Evolutionary conservation across 2,888 invertebrate species (phyloP), one percentile per base, ranked within the genome.

Genomic region (Priocnemis perturbator): DNA sequence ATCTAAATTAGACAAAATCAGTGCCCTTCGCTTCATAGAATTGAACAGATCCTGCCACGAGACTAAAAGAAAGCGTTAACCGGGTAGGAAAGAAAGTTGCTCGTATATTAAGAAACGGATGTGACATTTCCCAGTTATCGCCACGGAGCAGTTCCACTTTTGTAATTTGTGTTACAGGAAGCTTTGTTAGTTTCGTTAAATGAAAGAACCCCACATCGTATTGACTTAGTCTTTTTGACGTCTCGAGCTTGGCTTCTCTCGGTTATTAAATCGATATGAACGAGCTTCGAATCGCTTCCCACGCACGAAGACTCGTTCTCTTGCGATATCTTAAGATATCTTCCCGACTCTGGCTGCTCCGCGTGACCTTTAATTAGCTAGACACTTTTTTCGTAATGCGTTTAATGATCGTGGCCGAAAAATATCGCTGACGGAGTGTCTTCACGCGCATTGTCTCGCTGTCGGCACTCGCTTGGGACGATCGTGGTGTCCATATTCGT

Each of bases 1-100:
- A 74, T 74, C 74, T 74, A 74, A 74, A 74, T 74, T 67, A 70
- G 63, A 63, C 70, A 64, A 70, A 73, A 75, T 75, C 70, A 76
- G 63, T 45, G 65, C 50, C n/a, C 19, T 45, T 37, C 60, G 26
- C 44, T 70, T 23, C 3, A 30, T 37, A 30, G 4, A 1, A 30
- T 69, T 37, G 37, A 1, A 37, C 14, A 3, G 50, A 19, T 1
- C 50, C 11, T 50, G 17, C 3, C n/a, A 50, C 14, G 50, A 9
- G 11, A 58, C 60, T 50, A 52, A 56, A 60, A 15, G 64, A 2
- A 57, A 17, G 44, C 53, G 50, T 48, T 64, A 53, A 68, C 64
- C 67, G 64, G 60, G 68, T 75, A 64, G 64, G 53, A 56, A 58
- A 58, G 21, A 37, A 37, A 9, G 37, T 37, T 37, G 14, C 4